Percentiles rank a stretch among this genome's conserved stretches.
phyloP scores from a whole-genome alignment of 2,888 invertebrate genomes.

The Erpobdella octoculata region DNA sequence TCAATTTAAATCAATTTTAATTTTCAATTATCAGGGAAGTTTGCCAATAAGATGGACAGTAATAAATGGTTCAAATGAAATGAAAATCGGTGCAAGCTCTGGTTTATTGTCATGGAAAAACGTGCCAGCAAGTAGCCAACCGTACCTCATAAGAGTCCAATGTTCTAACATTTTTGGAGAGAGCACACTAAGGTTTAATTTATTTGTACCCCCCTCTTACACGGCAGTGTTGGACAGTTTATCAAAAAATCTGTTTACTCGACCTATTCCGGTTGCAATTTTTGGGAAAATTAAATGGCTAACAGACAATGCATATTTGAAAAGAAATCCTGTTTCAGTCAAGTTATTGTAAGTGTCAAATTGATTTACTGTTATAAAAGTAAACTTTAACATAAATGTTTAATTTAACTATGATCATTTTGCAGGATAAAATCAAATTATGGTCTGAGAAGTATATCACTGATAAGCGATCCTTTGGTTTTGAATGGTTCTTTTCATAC shows the following conservation, averaged over 20 bases:
- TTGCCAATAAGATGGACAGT: constrained; percentile 22
- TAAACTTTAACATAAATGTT: not conserved
- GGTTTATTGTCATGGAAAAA: constrained; percentile 19
- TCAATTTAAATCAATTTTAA: too few species aligned
- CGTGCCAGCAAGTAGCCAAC: constrained; percentile 12
- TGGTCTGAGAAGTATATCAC: constrained; percentile 7
- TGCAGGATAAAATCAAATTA: constrained; percentile 22
- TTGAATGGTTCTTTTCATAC: constrained; percentile 5
- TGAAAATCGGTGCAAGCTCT: constrained; percentile 14
- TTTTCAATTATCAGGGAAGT: constrained; percentile 22
- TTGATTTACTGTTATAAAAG: not conserved
- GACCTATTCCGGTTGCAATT: constrained; percentile 19
- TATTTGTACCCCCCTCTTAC: constrained; percentile 25
- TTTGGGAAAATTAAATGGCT: constrained; percentile 28
- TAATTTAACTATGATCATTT: not conserved
- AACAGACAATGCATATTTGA: constrained; percentile 2
- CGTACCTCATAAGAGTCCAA: not conserved
- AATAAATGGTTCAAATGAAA: not conserved
- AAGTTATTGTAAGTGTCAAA: constrained; percentile 25
- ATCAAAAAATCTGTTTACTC: constrained; percentile 21
- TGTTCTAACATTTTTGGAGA: constrained; percentile 21
- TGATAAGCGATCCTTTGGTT: not conserved
- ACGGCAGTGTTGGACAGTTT: constrained; percentile 15
- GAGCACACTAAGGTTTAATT: constrained; percentile 6
- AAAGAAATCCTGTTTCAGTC: constrained; percentile 14